Percentiles rank a stretch among this genome's conserved stretches.
These are phyloP conservation scores for Scaptodrosophila lebanonensis DNA, from an alignment of 1,140 invertebrate species.

Conservation along the genomic window DNA sequence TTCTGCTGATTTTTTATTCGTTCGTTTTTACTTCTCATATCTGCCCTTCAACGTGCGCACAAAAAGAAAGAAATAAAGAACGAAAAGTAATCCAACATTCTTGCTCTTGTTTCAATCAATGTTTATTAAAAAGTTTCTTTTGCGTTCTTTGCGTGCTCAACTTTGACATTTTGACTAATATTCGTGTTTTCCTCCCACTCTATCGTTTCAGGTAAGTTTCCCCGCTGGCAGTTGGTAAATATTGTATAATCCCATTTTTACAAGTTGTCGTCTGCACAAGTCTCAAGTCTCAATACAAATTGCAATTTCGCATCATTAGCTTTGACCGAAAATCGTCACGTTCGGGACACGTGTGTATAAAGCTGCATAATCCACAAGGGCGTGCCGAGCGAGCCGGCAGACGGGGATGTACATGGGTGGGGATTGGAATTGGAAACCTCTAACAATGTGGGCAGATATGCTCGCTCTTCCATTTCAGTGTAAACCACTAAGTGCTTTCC, in stretches of 20 bases:
- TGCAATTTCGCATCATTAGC: constrained; percentile 61
- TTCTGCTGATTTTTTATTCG: constrained; percentile 26
- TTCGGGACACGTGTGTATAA: constrained; percentile 53
- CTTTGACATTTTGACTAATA: constrained; percentile 46
- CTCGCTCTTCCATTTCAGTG: constrained; percentile 18
- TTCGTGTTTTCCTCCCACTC: background rate
- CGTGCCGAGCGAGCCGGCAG: background rate
- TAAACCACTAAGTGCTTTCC: constrained; percentile 63
- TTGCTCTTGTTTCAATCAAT: constrained; percentile 49
- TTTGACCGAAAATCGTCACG: constrained; percentile 66
- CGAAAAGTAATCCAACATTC: no score
- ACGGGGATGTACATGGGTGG: constrained; percentile 26
- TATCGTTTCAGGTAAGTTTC: constrained; percentile 11
- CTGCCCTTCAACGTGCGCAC: background rate
- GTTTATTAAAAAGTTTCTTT: constrained; percentile 57
- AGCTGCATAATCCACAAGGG: constrained; percentile 21
- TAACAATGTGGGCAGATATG: no score
- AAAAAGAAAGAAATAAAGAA: no score
- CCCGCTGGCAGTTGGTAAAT: no score
- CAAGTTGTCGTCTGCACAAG: background rate
- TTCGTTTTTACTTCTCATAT: background rate
- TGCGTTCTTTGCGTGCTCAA: constrained; percentile 31
- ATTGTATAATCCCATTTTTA: background rate
- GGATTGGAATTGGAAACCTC: background rate
- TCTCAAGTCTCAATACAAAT: constrained; percentile 40